Evolutionary conservation across 2,113 vertebrate species (phyloP).

Genomic region (Tylochromis polylepis): DNA sequence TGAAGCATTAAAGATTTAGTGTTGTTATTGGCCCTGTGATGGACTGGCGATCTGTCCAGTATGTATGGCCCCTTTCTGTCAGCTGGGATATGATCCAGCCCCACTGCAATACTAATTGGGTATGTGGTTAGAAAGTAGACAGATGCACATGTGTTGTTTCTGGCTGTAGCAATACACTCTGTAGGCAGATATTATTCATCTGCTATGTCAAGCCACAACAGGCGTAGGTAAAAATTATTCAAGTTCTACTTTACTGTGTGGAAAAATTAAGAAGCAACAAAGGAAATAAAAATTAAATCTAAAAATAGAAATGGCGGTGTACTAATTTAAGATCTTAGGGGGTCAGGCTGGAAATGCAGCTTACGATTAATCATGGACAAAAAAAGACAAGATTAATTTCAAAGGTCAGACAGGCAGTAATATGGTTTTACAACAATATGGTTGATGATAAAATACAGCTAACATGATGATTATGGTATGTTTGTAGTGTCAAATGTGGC

Average conservation of each 20-base stretch:
- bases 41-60: neutral
- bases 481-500: neutral
- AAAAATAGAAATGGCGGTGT: neutral
- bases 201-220: neutral
- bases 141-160: neutral
- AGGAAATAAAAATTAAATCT: neutral
- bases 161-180: neutral
- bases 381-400: neutral
- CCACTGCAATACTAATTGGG: neutral
- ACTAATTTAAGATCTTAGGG: neutral
- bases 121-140: neutral
- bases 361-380: neutral
- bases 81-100: neutral
- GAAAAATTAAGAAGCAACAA: constrained; percentile 35
- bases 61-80: neutral
- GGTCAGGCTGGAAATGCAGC: neutral
- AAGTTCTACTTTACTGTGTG: neutral
- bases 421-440: neutral
- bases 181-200: neutral
- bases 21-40: neutral
- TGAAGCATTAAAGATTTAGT: neutral
- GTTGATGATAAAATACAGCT: neutral
- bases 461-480: neutral
- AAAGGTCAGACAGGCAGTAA: neutral
- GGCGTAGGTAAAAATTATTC: neutral